Conservation (phyloP, 2,113 vertebrate genomes). For the Oenanthe oenanthe region DNA sequence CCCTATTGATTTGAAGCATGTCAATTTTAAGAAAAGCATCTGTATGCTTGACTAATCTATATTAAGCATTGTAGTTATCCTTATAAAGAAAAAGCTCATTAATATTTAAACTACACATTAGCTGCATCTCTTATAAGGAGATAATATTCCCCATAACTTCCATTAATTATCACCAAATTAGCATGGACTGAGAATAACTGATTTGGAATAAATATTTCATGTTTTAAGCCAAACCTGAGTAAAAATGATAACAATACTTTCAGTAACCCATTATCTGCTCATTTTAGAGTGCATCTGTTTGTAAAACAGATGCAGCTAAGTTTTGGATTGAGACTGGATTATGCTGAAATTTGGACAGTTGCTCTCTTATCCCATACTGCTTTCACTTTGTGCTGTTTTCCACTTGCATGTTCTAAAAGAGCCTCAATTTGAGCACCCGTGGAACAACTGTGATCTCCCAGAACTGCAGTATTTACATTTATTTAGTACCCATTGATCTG, state of each 20-base stretch:
- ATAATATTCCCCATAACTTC: neutral
- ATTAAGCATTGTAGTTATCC: neutral
- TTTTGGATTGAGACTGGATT: neutral
- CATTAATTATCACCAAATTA: slow-evolving; percentile 8
- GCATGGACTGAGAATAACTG: neutral
- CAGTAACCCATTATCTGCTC: neutral
- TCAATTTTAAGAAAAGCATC: neutral
- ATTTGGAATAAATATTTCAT: neutral
- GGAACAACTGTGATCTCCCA: neutral
- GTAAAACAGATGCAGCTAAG: neutral
- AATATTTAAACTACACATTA: slow-evolving; percentile 43
- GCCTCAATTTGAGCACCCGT: neutral
- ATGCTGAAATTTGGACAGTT: neutral
- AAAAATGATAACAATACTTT: neutral
- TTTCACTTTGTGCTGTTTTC: neutral
- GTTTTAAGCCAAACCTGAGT: neutral
- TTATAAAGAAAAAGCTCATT: slow-evolving; percentile 24
- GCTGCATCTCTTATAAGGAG: neutral
- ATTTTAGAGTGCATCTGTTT: neutral
- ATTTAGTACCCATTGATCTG: neutral
- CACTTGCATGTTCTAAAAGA: neutral
- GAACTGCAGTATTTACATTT: neutral
- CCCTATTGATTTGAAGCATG: neutral
- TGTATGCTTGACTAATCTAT: neutral
- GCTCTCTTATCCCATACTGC: neutral